Evolutionary conservation across 2,113 vertebrate species (phyloP).

Genomic region (Chauna torquata): DNA sequence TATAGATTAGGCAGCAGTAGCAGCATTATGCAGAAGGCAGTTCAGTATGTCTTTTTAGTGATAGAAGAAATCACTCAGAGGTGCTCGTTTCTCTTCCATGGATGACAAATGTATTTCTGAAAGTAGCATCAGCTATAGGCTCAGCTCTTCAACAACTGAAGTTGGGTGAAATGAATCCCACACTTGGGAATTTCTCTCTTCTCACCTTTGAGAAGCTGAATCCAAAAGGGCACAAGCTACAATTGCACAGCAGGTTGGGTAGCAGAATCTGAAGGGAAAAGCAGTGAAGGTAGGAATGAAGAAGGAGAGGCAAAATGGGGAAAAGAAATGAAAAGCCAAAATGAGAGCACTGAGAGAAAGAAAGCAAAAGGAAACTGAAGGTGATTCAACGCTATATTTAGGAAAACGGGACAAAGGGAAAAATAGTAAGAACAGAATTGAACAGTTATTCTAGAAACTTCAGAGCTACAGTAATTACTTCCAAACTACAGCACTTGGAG

Average conservation of each 20-base stretch:
- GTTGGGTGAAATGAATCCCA: background rate
- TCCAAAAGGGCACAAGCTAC: background rate
- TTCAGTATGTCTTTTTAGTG: background rate
- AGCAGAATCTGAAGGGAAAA: background rate
- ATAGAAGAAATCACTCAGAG: background rate
- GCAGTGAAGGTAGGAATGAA: background rate
- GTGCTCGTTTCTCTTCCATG: background rate
- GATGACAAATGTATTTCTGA: background rate
- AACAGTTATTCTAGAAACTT: background rate
- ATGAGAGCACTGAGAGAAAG: background rate
- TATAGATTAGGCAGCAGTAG: background rate
- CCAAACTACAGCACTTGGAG: background rate
- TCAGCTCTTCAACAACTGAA: background rate
- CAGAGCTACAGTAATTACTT: background rate
- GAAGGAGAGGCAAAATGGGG: background rate
- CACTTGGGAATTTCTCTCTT: background rate
- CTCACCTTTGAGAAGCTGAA: background rate
- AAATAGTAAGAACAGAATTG: background rate
- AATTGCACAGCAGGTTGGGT: background rate
- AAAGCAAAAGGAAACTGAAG: background rate
- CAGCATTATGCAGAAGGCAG: background rate
- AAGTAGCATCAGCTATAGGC: background rate
- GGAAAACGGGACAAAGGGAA: background rate
- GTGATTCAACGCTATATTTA: background rate
- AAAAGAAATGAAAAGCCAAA: background rate